A percentile compares a stretch with the other conserved stretches of the same genome.
Evolutionary conservation across 2,797 vertebrate species (phyloP).

Genomic region (Xenopus petersii): DNA sequence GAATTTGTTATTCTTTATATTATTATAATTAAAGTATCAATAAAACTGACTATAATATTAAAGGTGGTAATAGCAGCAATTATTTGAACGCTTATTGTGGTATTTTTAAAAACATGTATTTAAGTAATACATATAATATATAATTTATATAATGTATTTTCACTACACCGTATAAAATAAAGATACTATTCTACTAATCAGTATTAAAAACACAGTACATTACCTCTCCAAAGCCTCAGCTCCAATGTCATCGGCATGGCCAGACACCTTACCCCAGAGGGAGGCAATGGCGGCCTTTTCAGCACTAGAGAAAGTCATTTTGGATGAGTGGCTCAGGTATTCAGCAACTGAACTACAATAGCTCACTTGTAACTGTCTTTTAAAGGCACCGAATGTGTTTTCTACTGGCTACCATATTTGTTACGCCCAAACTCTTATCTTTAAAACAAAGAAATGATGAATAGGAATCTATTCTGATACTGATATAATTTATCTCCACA

Average conservation of each 20-base stretch:
- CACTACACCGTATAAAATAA: too few relatives aligned
- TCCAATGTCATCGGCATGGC: conserved; percentile 50
- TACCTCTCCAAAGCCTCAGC: conserved; percentile 70
- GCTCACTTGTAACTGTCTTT: background rate
- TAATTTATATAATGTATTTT: too few relatives aligned
- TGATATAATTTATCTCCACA: conserved; percentile 24
- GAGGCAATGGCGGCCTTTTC: conserved; percentile 69
- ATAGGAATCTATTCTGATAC: conserved; percentile 6
- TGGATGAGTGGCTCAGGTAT: conserved; percentile 11
- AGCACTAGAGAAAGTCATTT: conserved; percentile 61
- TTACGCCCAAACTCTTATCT: conserved; percentile 36
- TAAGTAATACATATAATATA: too few relatives aligned
- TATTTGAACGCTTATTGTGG: too few relatives aligned
- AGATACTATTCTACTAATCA: too few relatives aligned
- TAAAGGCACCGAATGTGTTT: background rate
- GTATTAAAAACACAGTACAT: background rate
- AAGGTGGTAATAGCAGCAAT: too few relatives aligned
- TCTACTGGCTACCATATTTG: conserved; percentile 12
- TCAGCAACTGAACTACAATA: background rate
- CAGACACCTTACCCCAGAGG: conserved; percentile 56
- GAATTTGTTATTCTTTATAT: too few relatives aligned
- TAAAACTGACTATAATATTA: too few relatives aligned
- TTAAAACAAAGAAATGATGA: conserved; percentile 9
- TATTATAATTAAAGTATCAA: too few relatives aligned
- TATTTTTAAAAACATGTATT: too few relatives aligned